A percentile compares a stretch with the other conserved stretches of the same genome.
phyloP scores from a whole-genome alignment of 1,140 invertebrate species.

The Pinna nobilis region DNA sequence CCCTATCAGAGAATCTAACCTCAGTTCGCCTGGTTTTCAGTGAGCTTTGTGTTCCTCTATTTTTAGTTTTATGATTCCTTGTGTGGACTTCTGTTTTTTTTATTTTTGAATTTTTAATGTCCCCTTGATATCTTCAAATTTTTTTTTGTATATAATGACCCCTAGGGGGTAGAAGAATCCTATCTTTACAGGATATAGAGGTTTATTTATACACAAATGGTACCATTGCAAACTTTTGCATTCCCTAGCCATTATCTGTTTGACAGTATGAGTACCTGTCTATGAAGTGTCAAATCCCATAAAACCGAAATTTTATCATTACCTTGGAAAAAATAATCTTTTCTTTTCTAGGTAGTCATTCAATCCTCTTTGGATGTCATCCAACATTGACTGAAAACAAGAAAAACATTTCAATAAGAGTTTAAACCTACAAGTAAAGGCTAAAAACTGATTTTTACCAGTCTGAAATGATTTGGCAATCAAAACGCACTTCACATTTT shows the following conservation, averaged over 20 bases:
- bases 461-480: too few species aligned
- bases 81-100: too few species aligned
- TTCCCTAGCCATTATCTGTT: background rate
- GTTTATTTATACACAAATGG: background rate
- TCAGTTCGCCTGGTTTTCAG: too few species aligned
- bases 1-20: too few species aligned
- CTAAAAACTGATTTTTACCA: too few species aligned
- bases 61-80: too few species aligned
- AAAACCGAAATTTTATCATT: constrained; percentile 74
- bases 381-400: constrained; percentile 76
- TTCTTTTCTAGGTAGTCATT: constrained; percentile 75
- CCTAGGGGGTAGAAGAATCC: background rate
- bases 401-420: constrained; percentile 29
- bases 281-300: background rate
- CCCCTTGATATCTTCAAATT: too few species aligned
- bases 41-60: too few species aligned
- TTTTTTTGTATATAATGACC: background rate
- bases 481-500: too few species aligned
- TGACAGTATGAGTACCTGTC: too few species aligned
- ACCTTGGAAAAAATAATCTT: constrained; percentile 74
- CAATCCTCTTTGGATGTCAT: constrained; percentile 74
- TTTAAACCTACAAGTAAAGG: too few species aligned
- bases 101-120: too few species aligned
- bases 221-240: background rate
- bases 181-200: background rate